phyloP scores from a whole-genome alignment of 2,888 invertebrate species.

The Stomorhina lunata region DNA sequence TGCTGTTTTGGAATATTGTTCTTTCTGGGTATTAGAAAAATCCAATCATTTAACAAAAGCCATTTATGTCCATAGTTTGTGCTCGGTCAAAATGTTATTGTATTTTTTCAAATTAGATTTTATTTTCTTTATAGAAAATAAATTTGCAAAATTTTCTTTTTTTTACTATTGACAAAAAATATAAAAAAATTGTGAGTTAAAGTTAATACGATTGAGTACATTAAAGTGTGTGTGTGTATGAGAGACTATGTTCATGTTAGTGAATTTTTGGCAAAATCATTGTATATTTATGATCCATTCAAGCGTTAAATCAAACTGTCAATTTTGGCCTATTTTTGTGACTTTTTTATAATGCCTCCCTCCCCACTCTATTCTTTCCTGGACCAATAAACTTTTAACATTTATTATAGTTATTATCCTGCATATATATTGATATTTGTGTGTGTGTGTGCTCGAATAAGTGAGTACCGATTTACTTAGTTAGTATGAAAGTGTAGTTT shows the following conservation, averaged over 20 bases:
- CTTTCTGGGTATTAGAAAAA: not conserved
- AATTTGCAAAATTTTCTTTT: constrained; percentile 13
- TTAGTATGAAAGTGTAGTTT: not conserved
- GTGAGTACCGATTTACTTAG: not conserved
- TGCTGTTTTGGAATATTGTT: not conserved
- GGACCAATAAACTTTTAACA: constrained; percentile 36
- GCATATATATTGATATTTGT: not conserved
- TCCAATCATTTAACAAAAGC: not conserved
- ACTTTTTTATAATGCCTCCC: not conserved
- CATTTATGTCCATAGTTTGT: not conserved
- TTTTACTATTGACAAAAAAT: not conserved
- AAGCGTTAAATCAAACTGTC: constrained; percentile 58
- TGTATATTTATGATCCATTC: constrained; percentile 51
- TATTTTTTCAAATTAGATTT: constrained; percentile 15
- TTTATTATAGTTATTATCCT: not conserved
- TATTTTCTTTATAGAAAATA: not conserved
- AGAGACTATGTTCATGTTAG: not conserved
- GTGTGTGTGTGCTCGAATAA: not conserved
- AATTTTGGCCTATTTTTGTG: constrained; percentile 41
- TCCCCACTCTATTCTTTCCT: not conserved
- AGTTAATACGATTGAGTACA: not conserved
- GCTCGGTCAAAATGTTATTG: not conserved
- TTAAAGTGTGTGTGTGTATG: not conserved
- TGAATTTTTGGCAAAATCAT: constrained; percentile 42
- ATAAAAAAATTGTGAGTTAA: not conserved